Base-by-base conservation (phyloP, 2,888 invertebrate species). In the Platycnemis pennipes region DNA sequence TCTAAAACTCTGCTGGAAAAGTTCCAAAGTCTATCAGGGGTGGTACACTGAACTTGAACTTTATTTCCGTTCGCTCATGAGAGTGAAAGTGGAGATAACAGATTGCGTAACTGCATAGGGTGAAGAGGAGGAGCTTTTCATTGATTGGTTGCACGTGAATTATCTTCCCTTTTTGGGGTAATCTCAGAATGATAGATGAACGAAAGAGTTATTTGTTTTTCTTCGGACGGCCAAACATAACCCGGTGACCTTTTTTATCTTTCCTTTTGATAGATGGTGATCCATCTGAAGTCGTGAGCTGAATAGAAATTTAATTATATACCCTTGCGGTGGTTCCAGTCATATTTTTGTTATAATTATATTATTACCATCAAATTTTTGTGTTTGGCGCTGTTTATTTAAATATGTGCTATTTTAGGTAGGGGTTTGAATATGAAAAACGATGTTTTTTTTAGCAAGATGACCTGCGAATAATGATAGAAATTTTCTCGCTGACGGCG, bases 31-130 rank as follows among this genome's bases (percentile, higher is more conserved):
- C 63, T n/a, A 26, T 37, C 77, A 8, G 77, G 37, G 77, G 37
- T n/a, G 77, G 77, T 37, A 77, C 77, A 77, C 77, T 37, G 37
- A 77, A 37, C 77, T 77, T 31, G 31, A 77, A 77, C 77, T 77
- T 77, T 37, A 77, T 77, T 37, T 77, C 16, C 77, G 31, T 77
- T 37, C 37, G 8, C 13, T 37, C 77, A 37, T 77, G 77, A 77
- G 37, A 77, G 77, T 77, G 77, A 77, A 77, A 77, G 77, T 37
- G 77, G 8, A 77, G 31, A 37, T 22, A 22, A 2, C 4, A 16
- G 31, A 77, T 77, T 77, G 77, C 77, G 31, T 37, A 3, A 37
- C 77, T 16, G 11, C 77, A 16, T 31, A 3, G 26, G 26, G 5
- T 13, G 16, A 16, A 11, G 49, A 49, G 1, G 19, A 11, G 3